phyloP scores from a whole-genome alignment of 2,797 vertebrate species.

The Hippopotamyrus pictus region DNA sequence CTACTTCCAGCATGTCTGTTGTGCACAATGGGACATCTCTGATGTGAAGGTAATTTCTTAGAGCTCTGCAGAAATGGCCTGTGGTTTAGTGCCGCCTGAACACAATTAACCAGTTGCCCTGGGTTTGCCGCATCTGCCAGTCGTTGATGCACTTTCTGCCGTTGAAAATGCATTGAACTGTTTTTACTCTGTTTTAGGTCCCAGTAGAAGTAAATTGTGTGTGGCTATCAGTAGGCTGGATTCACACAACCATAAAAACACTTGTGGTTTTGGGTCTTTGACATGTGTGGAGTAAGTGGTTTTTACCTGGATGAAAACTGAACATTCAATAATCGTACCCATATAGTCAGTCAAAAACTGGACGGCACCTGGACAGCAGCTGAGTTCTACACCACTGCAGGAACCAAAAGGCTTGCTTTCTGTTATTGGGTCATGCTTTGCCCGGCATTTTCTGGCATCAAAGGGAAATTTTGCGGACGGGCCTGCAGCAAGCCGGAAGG shows the following conservation, averaged over 20 bases:
- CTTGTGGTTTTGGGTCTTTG: not conserved
- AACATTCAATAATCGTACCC: not conserved
- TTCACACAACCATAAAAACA: not conserved
- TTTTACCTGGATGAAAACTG: not conserved
- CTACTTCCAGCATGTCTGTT: not conserved
- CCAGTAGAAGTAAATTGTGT: not conserved
- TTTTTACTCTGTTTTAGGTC: not conserved
- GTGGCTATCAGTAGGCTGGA: not conserved
- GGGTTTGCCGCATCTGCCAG: not conserved
- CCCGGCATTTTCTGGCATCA: not conserved
- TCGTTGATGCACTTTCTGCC: not conserved
- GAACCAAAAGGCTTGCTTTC: not conserved
- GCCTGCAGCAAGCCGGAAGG: conserved; percentile 4
- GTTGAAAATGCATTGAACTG: not conserved
- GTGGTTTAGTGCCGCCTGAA: not conserved
- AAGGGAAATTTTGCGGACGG: not conserved
- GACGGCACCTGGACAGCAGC: not conserved
- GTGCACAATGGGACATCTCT: not conserved
- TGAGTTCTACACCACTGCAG: not conserved
- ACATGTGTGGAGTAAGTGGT: not conserved
- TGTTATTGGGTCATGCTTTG: conserved; percentile 16
- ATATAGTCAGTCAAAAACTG: not conserved
- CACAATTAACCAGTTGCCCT: not conserved
- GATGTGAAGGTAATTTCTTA: conserved; percentile 8
- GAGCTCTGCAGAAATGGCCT: conserved; percentile 13